phyloP scores from a whole-genome alignment of 2,797 vertebrate species.

The Leptatherina wallacei region DNA sequence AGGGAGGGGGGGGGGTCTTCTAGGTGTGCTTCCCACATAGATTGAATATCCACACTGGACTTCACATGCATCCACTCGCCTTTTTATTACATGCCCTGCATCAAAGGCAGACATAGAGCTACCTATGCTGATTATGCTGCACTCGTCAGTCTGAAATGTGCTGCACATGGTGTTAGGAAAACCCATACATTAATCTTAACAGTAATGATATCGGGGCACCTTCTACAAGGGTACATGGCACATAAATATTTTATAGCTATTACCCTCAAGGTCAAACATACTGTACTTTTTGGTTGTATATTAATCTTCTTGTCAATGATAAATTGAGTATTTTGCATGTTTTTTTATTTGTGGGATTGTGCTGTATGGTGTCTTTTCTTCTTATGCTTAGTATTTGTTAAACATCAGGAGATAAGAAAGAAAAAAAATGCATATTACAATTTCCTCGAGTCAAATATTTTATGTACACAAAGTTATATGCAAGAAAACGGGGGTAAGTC shows the following conservation, averaged over 20 bases:
- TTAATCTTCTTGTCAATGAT: slow-evolving; percentile 50
- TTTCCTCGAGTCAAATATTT: not conserved
- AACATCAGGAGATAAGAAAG: not conserved
- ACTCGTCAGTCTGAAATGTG: slow-evolving; percentile 67
- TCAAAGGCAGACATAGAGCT: slow-evolving; percentile 68
- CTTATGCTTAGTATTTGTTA: not conserved
- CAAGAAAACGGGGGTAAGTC: not conserved
- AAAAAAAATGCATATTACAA: not conserved
- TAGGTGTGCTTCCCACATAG: slow-evolving; percentile 64
- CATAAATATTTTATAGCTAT: slow-evolving; percentile 64
- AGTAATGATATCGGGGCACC: slow-evolving; percentile 55
- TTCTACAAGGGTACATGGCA: slow-evolving; percentile 38
- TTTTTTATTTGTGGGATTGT: not conserved
- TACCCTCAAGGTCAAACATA: slow-evolving; percentile 53
- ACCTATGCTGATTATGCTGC: slow-evolving; percentile 68
- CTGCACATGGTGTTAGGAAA: slow-evolving; percentile 54
- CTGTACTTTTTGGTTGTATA: slow-evolving; percentile 46
- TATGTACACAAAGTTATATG: not conserved
- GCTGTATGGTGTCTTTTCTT: not conserved
- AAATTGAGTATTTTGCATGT: slow-evolving; percentile 18
- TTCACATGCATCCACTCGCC: slow-evolving; percentile 49
- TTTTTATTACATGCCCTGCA: slow-evolving; percentile 67
- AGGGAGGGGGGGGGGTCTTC: slow-evolving; percentile 12
- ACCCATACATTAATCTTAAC: slow-evolving; percentile 63
- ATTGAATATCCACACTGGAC: slow-evolving; percentile 71